These are phyloP conservation scores for Cryptosula pallasiana DNA, from an alignment of 2,888 invertebrate genomes.

Conservation along the genomic window DNA sequence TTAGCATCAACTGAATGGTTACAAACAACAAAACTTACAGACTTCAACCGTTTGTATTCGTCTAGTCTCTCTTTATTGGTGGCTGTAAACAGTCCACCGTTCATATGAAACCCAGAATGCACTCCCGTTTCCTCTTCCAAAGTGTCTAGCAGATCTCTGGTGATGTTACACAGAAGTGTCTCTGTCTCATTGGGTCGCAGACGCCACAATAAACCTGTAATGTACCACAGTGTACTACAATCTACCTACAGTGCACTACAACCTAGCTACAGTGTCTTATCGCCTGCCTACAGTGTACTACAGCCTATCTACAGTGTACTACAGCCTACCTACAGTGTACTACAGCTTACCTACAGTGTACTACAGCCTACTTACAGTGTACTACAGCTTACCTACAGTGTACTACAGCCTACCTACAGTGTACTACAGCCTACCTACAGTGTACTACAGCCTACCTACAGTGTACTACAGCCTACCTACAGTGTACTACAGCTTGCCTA, in stretches of 20 bases:
- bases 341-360: too few species aligned
- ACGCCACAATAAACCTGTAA: conserved; percentile 67
- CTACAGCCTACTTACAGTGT: too few species aligned
- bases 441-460: too few species aligned
- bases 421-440: too few species aligned
- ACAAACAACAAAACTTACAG: conserved; percentile 51
- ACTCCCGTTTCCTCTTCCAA: conserved; percentile 72
- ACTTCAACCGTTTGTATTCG: conserved; percentile 75
- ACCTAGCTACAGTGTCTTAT: background rate
- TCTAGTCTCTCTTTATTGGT: conserved; percentile 69
- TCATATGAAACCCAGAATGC: conserved; percentile 79
- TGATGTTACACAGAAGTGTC: conserved; percentile 69
- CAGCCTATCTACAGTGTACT: too few species aligned
- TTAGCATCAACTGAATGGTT: too few species aligned
- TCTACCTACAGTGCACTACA: background rate
- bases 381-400: too few species aligned
- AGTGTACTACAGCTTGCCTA: too few species aligned
- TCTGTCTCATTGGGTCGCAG: conserved; percentile 79
- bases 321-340: too few species aligned
- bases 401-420: too few species aligned
- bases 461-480: too few species aligned
- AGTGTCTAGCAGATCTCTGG: conserved; percentile 63
- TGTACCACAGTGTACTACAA: background rate
- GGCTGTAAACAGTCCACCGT: conserved; percentile 84
- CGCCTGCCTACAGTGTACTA: too few species aligned